Percentiles rank a stretch among this genome's conserved stretches.
These are phyloP conservation scores for Tethya wilhelma DNA, from an alignment of 37 sponge, comb jelly and placozoan species.

Conservation along the genomic window DNA sequence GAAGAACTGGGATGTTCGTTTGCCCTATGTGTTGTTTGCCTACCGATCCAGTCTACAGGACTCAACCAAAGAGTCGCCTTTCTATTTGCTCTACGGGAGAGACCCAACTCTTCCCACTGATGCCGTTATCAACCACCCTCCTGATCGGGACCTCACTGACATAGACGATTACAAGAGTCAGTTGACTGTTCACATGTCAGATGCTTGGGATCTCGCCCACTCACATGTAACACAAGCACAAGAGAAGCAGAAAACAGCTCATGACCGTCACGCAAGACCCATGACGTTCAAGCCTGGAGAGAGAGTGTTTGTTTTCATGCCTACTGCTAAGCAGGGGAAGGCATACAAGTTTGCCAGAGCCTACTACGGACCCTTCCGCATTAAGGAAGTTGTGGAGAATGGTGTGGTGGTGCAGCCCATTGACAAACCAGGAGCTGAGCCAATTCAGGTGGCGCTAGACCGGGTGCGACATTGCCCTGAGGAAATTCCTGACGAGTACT, in stretches of 20 bases:
- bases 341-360: conserved; percentile 31
- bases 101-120: conserved; percentile 48
- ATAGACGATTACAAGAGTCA: conserved; percentile 31
- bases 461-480: too few relatives aligned
- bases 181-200: not conserved
- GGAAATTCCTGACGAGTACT: conserved; percentile 22
- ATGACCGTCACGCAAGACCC: conserved; percentile 19
- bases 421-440: conserved; percentile 27
- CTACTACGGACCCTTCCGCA: conserved; percentile 48
- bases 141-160: not conserved
- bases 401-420: conserved; percentile 15
- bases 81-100: conserved; percentile 52
- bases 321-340: conserved; percentile 26
- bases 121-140: not conserved
- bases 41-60: conserved; percentile 39
- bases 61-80: conserved; percentile 54
- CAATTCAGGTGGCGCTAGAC: too few relatives aligned
- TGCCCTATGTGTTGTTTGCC: conserved; percentile 50
- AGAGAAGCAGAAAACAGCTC: conserved; percentile 29
- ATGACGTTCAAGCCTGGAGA: conserved; percentile 24
- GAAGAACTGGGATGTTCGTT: not conserved
- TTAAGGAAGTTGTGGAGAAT: conserved; percentile 16
- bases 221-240: conserved; percentile 29
- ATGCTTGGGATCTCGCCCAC: conserved; percentile 53
- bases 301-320: conserved; percentile 49